These are phyloP conservation scores for Epizoanthus scotinus DNA, from an alignment of 92 coral and sea anemone genomes.

Conservation along the genomic window DNA sequence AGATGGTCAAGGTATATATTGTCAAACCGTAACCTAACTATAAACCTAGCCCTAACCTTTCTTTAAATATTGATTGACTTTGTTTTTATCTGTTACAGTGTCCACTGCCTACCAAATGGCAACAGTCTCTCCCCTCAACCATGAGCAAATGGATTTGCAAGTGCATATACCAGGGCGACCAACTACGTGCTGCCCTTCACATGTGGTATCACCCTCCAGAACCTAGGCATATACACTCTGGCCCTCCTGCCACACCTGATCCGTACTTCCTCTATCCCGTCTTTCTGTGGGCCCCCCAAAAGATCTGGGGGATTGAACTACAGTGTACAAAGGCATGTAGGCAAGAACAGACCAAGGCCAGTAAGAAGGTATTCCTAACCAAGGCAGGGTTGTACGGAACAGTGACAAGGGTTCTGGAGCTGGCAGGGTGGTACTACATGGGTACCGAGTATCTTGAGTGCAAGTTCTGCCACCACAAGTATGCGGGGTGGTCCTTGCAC, in stretches of 20 bases:
- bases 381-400: conserved; percentile 35
- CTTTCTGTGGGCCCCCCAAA: conserved; percentile 48
- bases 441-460: conserved; percentile 43
- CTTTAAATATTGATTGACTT: too few relatives aligned
- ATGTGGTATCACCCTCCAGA: conserved; percentile 61
- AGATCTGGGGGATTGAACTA: conserved; percentile 37
- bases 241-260: conserved; percentile 40
- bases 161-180: not conserved
- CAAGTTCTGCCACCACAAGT: conserved; percentile 16
- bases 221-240: not conserved
- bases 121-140: not conserved
- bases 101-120: conserved; percentile 31
- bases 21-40: too few relatives aligned
- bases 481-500: conserved; percentile 12
- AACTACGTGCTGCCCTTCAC: not conserved
- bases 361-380: not conserved
- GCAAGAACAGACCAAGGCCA: not conserved
- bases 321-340: not conserved
- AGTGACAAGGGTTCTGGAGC: conserved; percentile 1
- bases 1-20: too few relatives aligned
- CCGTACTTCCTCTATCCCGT: conserved; percentile 33
- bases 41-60: too few relatives aligned
- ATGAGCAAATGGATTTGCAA: conserved; percentile 8
- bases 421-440: conserved; percentile 40
- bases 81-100: not conserved